Percentiles rank a stretch among this genome's conserved stretches.
Evolutionary conservation across 1,140 invertebrate genomes (phyloP).

Genomic region (Nymphalis io): DNA sequence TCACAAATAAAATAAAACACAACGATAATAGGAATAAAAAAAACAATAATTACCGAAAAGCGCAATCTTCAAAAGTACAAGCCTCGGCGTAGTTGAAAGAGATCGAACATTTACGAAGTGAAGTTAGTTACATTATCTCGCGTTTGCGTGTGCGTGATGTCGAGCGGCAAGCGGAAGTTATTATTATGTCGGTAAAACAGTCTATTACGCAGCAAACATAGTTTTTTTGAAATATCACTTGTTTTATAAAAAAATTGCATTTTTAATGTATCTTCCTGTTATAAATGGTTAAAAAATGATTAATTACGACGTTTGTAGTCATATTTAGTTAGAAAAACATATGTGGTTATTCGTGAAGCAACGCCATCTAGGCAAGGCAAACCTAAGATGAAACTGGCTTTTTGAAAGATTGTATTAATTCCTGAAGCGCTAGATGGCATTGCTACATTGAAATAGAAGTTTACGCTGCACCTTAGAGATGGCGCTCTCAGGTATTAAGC

Average conservation of each 20-base stretch:
- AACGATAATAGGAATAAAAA: conserved; percentile 47
- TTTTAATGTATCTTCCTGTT: background rate
- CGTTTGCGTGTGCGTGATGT: conserved; percentile 72
- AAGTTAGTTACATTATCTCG: conserved; percentile 65
- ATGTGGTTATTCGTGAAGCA: background rate
- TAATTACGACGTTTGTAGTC: background rate
- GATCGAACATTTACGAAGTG: conserved; percentile 78
- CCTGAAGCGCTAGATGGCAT: conserved; percentile 13
- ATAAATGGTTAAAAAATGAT: conserved; percentile 4
- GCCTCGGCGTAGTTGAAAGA: conserved; percentile 76
- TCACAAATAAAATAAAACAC: conserved; percentile 45
- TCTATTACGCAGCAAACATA: conserved; percentile 64
- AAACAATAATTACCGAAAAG: conserved; percentile 79
- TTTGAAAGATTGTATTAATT: background rate
- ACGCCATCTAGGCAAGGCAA: conserved; percentile 22
- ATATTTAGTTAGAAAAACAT: background rate
- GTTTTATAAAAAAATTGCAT: background rate
- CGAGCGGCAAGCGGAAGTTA: conserved; percentile 74
- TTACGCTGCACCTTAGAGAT: background rate
- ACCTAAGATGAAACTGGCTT: background rate
- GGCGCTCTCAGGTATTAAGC: background rate
- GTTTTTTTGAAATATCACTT: background rate
- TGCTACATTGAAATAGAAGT: background rate
- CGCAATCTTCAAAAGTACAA: conserved; percentile 72
- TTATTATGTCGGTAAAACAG: conserved; percentile 66